Evolutionary conservation across 2,797 vertebrate species (phyloP), one percentile per base, ranked within the genome.

Genomic region (Xyrichtys novacula): DNA sequence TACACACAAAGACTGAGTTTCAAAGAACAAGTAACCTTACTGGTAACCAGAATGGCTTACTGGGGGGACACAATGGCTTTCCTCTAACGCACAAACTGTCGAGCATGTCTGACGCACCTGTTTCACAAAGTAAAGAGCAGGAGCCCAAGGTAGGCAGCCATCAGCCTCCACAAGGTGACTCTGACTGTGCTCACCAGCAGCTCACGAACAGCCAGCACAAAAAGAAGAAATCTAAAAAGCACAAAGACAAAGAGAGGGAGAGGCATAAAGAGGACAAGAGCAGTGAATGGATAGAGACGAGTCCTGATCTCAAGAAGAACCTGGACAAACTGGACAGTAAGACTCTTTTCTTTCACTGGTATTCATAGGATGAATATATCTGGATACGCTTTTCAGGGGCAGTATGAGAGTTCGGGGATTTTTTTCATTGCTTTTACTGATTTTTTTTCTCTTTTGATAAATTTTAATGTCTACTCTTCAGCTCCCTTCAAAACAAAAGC

Each of bases 161-260:
- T 31, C 74, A 81, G 74, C 83, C 93, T 17, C 17, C 47, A 0
- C 25, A 49, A 25, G 26, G 47, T 5, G 26, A 49, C 25, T 48
- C 25, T 16, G 46, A 48, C 17, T n/a, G 47, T 6, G 15, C 23
- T 47, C 44, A 26, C 12, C 44, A 17, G 44, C 44, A 47, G 44
- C 14, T 47, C 12, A 4, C 25, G 25, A 49, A 25, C 26, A 49
- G 47, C 26, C 47, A 90, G 71, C 91, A 93, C 85, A 93, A 64
- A 49, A 94, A 93, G 88, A 94, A 93, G 80, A 95, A 94, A 74
- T 92, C 91, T 7, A 94, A 94, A 84, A 94, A 93, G 84, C 94
- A 95, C 83, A 95, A 93, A 86, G 93, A 94, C 63, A 94, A 93
- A 40, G 91, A 94, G 55, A 88, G 91, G 15, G 92, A 94, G 49